Evolutionary conservation across 2,797 vertebrate species (phyloP), one percentile per base, ranked within the genome.

Genomic region (Lithobates sylvaticus): DNA sequence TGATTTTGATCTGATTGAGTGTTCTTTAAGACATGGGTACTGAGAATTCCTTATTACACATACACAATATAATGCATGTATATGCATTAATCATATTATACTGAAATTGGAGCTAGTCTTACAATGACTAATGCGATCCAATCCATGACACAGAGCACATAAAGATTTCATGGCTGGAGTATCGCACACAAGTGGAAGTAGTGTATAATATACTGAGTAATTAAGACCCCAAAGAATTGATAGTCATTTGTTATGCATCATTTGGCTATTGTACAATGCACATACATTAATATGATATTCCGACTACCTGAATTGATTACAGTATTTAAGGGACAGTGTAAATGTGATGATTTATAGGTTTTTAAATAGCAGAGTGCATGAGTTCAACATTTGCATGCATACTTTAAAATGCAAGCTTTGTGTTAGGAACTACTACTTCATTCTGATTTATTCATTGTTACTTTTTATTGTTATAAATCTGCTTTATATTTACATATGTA

Each of bases 151-250:
- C 69, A 74, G 3, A 42, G 42, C 34, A 42, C 72, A 47, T 75
- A 83, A 83, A 42, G 58, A 76, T 83, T 83, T 83, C 42, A 83
- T 83, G 65, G 65, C 39, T 10, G 29, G 26, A n/a, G 26, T 79
- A 69, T 27, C 18, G 32, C 77, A 47, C 65, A 79, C 9, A 23
- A 47, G 65, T 32, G 61, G 15, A 42, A 58, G n/a, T 61, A 65
- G n/a, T 64, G 26, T 68, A 58, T 83, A 67, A 75, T 65, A 68
- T 83, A 67, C 26, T 44, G 58, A 75, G 42, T 83, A 83, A 83
- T 83, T 83, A 83, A 68, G 54, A 75, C 81, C 81, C 81, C 39
- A 29, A 67, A 83, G 81, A 74, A 83, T 65, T 76, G 69, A 83
- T 58, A 73, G 61, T 29, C 81, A 83, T 83, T 75, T 83, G 16